Evolutionary conservation across 2,797 vertebrate genomes (phyloP).

Genomic region (Ibycter americanus): DNA sequence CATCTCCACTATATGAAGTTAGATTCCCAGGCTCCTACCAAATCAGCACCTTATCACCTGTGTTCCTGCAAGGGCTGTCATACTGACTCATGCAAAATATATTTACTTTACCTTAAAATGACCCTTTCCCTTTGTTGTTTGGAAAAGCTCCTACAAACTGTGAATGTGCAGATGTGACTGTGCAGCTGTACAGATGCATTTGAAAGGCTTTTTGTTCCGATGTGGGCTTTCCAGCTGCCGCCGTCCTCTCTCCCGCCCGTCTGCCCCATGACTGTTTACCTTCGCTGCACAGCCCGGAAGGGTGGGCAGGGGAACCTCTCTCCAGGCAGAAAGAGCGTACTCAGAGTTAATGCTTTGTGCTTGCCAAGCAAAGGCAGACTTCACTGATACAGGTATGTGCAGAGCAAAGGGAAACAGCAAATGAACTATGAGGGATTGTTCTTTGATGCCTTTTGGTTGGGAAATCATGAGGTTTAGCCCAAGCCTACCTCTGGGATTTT

Average conservation of each 20-base stretch:
- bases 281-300: background rate
- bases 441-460: conserved; percentile 54
- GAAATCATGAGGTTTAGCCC: conserved; percentile 55
- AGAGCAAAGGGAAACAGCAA: background rate
- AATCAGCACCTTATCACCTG: background rate
- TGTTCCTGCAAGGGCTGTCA: background rate
- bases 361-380: background rate
- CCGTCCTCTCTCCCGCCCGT: background rate
- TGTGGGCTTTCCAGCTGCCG: background rate
- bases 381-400: background rate
- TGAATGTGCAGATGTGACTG: background rate
- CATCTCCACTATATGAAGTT: background rate
- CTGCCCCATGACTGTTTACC: background rate
- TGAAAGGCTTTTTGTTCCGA: background rate
- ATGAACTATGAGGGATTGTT: background rate
- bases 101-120: background rate
- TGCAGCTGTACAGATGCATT: background rate
- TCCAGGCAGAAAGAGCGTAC: background rate
- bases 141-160: background rate
- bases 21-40: background rate
- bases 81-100: background rate
- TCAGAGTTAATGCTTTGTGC: background rate
- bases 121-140: background rate
- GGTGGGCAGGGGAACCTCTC: background rate
- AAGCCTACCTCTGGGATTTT: conserved; percentile 58